Evolutionary conservation across 2,113 vertebrate species (phyloP), one percentile per base, ranked within the genome.

Genomic region (Tapirus terrestris): DNA sequence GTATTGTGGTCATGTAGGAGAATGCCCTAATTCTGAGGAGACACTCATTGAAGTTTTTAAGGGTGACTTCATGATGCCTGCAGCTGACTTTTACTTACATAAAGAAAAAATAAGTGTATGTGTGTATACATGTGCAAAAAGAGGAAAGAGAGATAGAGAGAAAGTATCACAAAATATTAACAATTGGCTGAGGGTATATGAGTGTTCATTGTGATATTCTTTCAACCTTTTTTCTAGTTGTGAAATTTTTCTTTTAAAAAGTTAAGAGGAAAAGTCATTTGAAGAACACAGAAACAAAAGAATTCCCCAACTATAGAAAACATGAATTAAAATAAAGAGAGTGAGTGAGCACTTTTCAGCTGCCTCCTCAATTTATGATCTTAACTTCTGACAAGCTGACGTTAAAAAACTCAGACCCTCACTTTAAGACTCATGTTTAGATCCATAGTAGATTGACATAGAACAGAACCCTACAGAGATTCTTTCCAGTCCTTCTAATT

Each of bases 161-260:
- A 53, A 27, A 36, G 36, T 29, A 86, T 56, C 31, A 65, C 14
- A 86, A 81, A 45, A 92, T 63, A 45, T 63, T 67, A 91, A 58
- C 16, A 39, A n/a, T n/a, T 58, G 23, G n/a, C 8, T 27, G 23
- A 79, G 13, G 36, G 13, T 20, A 70, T 8, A 31, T 39, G 63
- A 70, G 36, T 31, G 9, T 65, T 95, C 65, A 68, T 9, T 77
- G 86, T 67, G n/a, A 25, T 84, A 67, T 2, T 73, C 68, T 95
- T 81, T 90, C 39, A 36, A 36, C 11, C 29, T 36, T 83, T 70
- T 80, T 81, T 70, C 81, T 48, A 51, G 23, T 39, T 76, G 51
- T 88, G 23, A 95, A 68, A 73, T 58, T 68, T 81, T 86, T 87
- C 48, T 80, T 81, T 70, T 43, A 39, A 93, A 96, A 39, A n/a